Evolutionary conservation across 2,797 vertebrate species (phyloP).

Genomic region (Coregonus ussuriensis): DNA sequence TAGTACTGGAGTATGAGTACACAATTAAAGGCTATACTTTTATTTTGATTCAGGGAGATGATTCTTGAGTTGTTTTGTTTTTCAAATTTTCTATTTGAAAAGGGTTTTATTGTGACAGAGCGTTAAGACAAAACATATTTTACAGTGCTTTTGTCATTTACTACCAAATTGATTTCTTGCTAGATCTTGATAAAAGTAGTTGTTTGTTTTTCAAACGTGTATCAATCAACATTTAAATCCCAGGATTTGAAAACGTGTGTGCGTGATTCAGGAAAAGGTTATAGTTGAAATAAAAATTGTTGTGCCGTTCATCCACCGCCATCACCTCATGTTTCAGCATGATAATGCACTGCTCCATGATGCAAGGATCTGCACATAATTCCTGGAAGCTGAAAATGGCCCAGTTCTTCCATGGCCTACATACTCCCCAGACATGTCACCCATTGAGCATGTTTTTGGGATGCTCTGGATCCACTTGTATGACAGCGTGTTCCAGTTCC

Average conservation of each 20-base stretch:
- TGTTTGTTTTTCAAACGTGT: too few species aligned
- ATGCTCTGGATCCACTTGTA: too few species aligned
- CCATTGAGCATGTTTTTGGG: too few species aligned
- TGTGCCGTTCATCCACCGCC: too few species aligned
- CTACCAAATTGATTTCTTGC: slow-evolving; percentile 16
- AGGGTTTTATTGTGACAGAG: not conserved
- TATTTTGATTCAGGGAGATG: not conserved
- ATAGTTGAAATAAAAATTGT: slow-evolving; percentile 21
- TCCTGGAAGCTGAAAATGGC: too few species aligned
- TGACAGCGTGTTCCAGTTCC: too few species aligned
- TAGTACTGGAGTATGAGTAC: slow-evolving; percentile 20
- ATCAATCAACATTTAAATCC: slow-evolving; percentile 4
- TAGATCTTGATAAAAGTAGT: not conserved
- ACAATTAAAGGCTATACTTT: not conserved
- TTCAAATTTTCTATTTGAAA: slow-evolving; percentile 5
- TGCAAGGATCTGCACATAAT: too few species aligned
- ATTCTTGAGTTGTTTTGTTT: not conserved
- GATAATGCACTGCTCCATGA: too few species aligned
- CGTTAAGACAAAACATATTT: not conserved
- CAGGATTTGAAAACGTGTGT: slow-evolving; percentile 16
- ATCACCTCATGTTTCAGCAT: too few species aligned
- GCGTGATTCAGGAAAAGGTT: slow-evolving; percentile 36
- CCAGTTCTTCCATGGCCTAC: too few species aligned
- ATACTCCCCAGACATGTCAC: too few species aligned
- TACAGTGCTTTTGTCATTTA: not conserved